Percentiles rank a stretch among this genome's conserved stretches.
These are phyloP conservation scores for Acleris holmiana DNA, from an alignment of 2,888 invertebrate species.

Conservation along the genomic window DNA sequence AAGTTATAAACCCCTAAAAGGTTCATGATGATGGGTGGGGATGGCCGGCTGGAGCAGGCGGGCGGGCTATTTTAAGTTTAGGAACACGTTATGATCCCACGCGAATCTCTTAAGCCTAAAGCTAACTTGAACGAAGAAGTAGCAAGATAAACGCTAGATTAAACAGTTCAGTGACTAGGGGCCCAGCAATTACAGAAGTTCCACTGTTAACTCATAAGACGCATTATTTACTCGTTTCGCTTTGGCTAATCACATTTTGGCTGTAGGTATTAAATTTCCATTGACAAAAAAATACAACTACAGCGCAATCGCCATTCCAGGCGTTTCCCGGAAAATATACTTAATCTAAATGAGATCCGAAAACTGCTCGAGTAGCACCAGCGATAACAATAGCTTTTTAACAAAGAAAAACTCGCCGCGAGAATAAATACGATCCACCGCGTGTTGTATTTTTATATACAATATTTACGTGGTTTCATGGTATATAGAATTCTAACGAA, in stretches of 20 bases:
- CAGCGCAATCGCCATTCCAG: slow-evolving; percentile 15
- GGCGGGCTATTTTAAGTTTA: too few species aligned
- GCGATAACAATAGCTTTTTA: slow-evolving; percentile 1
- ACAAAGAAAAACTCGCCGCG: slow-evolving; percentile 6
- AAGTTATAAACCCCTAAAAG: too few species aligned
- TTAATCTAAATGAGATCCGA: slow-evolving; percentile 20
- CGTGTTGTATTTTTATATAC: slow-evolving; percentile 39
- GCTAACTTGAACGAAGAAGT: too few species aligned
- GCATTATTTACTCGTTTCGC: too few species aligned
- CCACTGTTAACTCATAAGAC: background rate
- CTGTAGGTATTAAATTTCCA: too few species aligned
- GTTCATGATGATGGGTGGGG: too few species aligned
- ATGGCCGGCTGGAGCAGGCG: too few species aligned
- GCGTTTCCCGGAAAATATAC: slow-evolving; percentile 11
- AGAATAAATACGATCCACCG: slow-evolving; percentile 6
- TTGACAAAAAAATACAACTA: background rate
- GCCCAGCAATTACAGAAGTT: slow-evolving; percentile 12
- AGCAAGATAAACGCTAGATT: too few species aligned
- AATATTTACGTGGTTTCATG: slow-evolving; percentile 49
- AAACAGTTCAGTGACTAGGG: slow-evolving; percentile 2
- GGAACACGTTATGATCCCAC: too few species aligned
- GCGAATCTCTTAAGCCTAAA: too few species aligned
- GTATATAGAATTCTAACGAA: background rate
- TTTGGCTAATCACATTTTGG: too few species aligned
- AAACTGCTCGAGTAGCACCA: slow-evolving; percentile 10